phyloP scores from a whole-genome alignment of 2,888 invertebrate genomes.

The Amphipyra tragopoginis region DNA sequence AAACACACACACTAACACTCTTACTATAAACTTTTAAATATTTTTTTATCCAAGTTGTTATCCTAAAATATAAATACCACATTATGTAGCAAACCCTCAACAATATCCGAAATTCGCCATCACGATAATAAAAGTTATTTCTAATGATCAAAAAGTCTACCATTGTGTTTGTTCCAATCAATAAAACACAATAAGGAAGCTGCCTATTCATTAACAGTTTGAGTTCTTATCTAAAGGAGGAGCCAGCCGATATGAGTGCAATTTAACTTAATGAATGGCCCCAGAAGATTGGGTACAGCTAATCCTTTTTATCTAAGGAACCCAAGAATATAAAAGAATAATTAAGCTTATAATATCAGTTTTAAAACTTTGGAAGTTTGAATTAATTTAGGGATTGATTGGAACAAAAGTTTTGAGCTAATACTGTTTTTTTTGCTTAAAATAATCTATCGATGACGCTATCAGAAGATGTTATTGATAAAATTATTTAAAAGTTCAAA shows the following conservation, averaged over 20 bases:
- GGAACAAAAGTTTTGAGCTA: background rate
- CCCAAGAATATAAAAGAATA: conserved; percentile 36
- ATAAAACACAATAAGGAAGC: conserved; percentile 41
- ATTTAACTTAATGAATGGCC: conserved; percentile 55
- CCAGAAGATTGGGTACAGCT: conserved; percentile 34
- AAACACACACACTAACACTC: too few relatives aligned
- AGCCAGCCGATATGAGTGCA: conserved; percentile 44
- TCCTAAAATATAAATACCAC: too few relatives aligned
- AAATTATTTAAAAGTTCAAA: too few relatives aligned
- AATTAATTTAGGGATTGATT: conserved; percentile 38
- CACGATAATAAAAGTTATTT: conserved; percentile 7
- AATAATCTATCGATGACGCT: too few relatives aligned
- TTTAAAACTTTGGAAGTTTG: conserved; percentile 32
- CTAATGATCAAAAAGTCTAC: conserved; percentile 8
- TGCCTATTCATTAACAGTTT: conserved; percentile 47
- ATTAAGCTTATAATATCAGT: conserved; percentile 26
- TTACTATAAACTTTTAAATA: too few relatives aligned
- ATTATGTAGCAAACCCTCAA: too few relatives aligned
- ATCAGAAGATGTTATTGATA: too few relatives aligned
- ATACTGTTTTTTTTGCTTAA: too few relatives aligned
- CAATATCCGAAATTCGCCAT: background rate
- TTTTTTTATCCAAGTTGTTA: too few relatives aligned
- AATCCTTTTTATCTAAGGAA: conserved; percentile 40
- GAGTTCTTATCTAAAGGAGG: conserved; percentile 38
- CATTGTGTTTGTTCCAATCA: conserved; percentile 41